These are phyloP conservation scores for Drosophila meridionalis DNA, from an alignment of 2,888 invertebrate species.

Conservation along the genomic window DNA sequence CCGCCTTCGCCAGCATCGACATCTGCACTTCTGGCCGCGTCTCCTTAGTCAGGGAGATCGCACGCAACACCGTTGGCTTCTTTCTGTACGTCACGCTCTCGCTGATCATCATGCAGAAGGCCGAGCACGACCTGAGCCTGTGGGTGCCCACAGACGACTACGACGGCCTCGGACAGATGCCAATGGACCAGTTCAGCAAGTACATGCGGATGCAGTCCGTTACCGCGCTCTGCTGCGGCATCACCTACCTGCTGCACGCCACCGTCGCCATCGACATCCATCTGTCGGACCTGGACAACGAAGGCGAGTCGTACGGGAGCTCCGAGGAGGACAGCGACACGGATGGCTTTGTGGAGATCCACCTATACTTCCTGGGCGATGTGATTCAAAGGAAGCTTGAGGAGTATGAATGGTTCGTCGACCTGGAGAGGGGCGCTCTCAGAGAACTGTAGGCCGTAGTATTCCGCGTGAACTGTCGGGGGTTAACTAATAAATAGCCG, in stretches of 20 bases:
- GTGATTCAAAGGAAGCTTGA: slow-evolving; percentile 28
- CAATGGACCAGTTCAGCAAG: slow-evolving; percentile 41
- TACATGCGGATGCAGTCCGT: slow-evolving; percentile 47
- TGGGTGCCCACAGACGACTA: slow-evolving; percentile 15
- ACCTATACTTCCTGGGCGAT: neutral
- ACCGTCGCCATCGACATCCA: slow-evolving; percentile 51
- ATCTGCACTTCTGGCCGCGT: slow-evolving; percentile 40
- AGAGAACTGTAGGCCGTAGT: neutral
- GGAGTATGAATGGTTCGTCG: neutral
- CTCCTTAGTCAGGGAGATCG: slow-evolving; percentile 32
- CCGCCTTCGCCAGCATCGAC: slow-evolving; percentile 50
- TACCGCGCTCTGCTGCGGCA: slow-evolving; percentile 17
- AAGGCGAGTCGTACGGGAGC: neutral
- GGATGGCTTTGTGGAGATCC: slow-evolving; percentile 18
- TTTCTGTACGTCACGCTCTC: slow-evolving; percentile 29
- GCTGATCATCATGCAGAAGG: slow-evolving; percentile 42
- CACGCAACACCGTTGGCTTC: slow-evolving; percentile 24
- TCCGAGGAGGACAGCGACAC: neutral
- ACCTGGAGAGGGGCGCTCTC: neutral
- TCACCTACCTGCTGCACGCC: slow-evolving; percentile 53
- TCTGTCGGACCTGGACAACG: slow-evolving; percentile 24
- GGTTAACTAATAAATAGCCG: neutral
- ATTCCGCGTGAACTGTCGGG: neutral
- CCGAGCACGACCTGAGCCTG: slow-evolving; percentile 41
- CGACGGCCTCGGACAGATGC: slow-evolving; percentile 4